Evolutionary conservation across 2,888 invertebrate species (phyloP).

Genomic region (Coremacera marginata): DNA sequence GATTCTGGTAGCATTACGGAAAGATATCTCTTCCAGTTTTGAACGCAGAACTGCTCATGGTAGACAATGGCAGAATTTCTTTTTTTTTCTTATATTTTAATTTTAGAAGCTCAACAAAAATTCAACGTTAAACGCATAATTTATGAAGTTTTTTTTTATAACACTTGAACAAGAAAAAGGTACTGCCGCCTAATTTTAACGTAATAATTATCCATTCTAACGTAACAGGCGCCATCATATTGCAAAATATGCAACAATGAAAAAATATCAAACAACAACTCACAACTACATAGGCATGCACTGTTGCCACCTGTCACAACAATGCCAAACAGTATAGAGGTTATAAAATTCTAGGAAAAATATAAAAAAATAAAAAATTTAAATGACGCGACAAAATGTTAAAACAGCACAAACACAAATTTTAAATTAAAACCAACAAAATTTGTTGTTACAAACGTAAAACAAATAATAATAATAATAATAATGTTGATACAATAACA

Average conservation of each 20-base stretch:
- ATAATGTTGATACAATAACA: not conserved
- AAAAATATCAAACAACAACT: conserved; percentile 27
- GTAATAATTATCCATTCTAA: no score
- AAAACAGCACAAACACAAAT: not conserved
- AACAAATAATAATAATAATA: conserved; percentile 1
- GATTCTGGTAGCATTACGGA: no score
- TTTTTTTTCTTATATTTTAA: no score
- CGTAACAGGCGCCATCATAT: not conserved
- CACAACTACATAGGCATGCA: conserved; percentile 9
- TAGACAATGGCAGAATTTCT: no score
- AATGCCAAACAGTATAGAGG: not conserved
- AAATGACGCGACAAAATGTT: not conserved
- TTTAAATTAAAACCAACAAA: not conserved
- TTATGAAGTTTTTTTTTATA: no score
- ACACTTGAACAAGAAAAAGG: no score
- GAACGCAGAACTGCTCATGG: no score
- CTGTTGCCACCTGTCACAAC: not conserved
- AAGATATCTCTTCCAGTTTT: no score
- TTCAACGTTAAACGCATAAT: no score
- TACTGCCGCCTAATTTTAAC: no score
- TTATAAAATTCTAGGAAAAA: not conserved
- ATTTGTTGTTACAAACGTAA: conserved; percentile 5
- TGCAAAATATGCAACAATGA: not conserved
- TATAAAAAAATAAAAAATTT: not conserved
- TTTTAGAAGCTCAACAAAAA: no score